phyloP scores from a whole-genome alignment of 2,888 invertebrate species.

The Nycteola revayana region DNA sequence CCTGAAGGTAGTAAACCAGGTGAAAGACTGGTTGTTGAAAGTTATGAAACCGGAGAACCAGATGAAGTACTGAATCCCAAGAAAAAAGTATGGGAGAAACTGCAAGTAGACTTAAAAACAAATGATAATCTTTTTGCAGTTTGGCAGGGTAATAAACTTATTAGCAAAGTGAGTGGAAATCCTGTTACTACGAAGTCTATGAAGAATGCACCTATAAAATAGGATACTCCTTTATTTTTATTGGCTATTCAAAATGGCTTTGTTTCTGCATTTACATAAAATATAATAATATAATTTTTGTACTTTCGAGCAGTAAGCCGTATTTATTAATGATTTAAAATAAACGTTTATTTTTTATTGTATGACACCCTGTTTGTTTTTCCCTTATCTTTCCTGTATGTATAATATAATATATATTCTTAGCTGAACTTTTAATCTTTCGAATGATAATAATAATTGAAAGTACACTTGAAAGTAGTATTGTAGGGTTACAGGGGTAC shows the following conservation, averaged over 20 bases:
- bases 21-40: conserved; percentile 91
- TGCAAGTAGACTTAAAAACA: conserved; percentile 90
- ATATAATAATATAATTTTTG: not conserved
- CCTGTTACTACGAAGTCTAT: conserved; percentile 88
- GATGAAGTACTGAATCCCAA: conserved; percentile 96
- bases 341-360: conserved; percentile 13
- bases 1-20: conserved; percentile 90
- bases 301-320: conserved; percentile 6
- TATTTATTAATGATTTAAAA: conserved; percentile 21
- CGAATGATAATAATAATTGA: too few relatives aligned
- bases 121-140: conserved; percentile 87
- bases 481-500: too few relatives aligned
- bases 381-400: too few relatives aligned
- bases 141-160: conserved; percentile 92
- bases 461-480: too few relatives aligned
- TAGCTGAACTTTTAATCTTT: too few relatives aligned
- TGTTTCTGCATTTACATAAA: conserved; percentile 15
- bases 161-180: conserved; percentile 87
- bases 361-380: too few relatives aligned
- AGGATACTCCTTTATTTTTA: conserved; percentile 23
- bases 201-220: conserved; percentile 92
- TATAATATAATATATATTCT: too few relatives aligned
- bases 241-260: conserved; percentile 7
- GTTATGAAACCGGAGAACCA: conserved; percentile 88
- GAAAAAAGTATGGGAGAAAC: conserved; percentile 98